Conservation (phyloP, 2,888 invertebrate species). For the Oeneis ivallda region DNA sequence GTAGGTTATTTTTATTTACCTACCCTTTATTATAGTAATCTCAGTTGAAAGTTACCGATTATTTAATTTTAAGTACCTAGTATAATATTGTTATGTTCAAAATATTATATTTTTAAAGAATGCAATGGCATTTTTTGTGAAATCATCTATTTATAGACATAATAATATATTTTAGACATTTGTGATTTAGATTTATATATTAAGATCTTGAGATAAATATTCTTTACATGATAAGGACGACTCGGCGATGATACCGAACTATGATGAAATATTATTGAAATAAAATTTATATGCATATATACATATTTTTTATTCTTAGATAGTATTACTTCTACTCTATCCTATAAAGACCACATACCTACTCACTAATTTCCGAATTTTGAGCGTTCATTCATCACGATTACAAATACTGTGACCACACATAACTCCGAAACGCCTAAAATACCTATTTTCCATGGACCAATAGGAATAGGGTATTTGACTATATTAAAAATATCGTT, state of each 20-base stretch:
- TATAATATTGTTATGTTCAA: constrained; percentile 36
- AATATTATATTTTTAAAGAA: constrained; percentile 27
- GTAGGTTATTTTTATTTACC: constrained; percentile 27
- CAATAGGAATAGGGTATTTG: too few relatives aligned
- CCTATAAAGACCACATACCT: neutral
- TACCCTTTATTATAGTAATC: constrained; percentile 38
- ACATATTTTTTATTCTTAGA: neutral
- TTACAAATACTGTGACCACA: too few relatives aligned
- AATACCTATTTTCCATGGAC: too few relatives aligned
- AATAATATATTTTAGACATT: constrained; percentile 38
- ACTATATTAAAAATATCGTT: too few relatives aligned
- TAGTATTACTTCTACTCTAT: neutral
- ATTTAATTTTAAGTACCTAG: constrained; percentile 18
- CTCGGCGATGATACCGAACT: constrained; percentile 36
- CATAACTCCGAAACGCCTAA: too few relatives aligned
- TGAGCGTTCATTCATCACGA: neutral
- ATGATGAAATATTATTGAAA: constrained; percentile 34
- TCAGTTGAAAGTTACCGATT: constrained; percentile 46
- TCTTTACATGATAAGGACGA: constrained; percentile 36
- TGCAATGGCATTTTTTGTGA: constrained; percentile 40
- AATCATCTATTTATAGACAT: constrained; percentile 31
- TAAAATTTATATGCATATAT: constrained; percentile 41
- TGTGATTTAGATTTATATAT: constrained; percentile 44
- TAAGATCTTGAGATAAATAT: constrained; percentile 41
- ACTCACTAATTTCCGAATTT: neutral